These are phyloP conservation scores for Catagonus wagneri DNA, from an alignment of 2,113 vertebrate genomes.

Conservation along the genomic window DNA sequence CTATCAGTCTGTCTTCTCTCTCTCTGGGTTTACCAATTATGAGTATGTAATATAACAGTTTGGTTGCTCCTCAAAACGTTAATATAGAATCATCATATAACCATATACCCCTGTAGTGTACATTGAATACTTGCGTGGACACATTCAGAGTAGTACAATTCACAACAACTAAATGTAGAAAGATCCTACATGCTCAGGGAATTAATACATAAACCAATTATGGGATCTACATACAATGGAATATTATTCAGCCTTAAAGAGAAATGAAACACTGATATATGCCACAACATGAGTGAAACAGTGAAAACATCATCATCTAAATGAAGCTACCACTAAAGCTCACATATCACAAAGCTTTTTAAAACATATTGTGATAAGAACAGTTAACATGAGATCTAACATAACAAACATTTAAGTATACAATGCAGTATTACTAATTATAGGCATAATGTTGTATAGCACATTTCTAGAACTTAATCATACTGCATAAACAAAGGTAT, in stretches of 20 bases:
- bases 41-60: neutral
- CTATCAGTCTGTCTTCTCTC: neutral
- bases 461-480: conserved; percentile 6
- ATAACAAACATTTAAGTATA: neutral
- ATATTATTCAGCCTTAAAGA: neutral
- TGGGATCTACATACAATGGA: neutral
- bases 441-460: neutral
- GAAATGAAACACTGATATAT: neutral
- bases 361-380: neutral
- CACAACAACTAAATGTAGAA: neutral
- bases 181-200: neutral
- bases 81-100: neutral
- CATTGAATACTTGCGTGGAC: neutral
- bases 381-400: neutral
- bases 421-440: neutral
- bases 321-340: neutral
- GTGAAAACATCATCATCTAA: neutral
- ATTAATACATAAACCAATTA: neutral
- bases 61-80: neutral
- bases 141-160: neutral
- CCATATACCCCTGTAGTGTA: neutral
- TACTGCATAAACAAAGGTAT: neutral
- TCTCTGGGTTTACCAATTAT: neutral
- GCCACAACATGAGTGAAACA: neutral
- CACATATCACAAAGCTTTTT: neutral